Base-by-base conservation (phyloP, 1,140 invertebrate species). In the Nilaparvata lugens region DNA sequence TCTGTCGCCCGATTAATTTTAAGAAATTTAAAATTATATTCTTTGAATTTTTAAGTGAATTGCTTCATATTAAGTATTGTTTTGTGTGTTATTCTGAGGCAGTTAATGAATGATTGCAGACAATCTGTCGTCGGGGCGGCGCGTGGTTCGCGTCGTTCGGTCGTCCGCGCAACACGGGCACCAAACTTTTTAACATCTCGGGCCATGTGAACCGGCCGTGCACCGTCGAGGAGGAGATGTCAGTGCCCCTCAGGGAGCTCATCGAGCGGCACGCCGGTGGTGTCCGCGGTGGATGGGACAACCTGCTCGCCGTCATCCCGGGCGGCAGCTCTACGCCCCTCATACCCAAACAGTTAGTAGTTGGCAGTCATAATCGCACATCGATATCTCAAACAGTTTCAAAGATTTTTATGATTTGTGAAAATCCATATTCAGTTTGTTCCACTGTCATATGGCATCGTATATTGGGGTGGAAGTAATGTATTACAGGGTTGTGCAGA, bases 201-300 rank as follows among this genome's bases (percentile, higher is more conserved):
- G 97, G 97, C 0, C 96, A 99, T 75, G 97, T 99, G 0, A 98
- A 98, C 71, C 93, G 87, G 57, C 97, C 97, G 0, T 97, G 94
- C 71, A 99, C 95, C 0, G 97, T 99, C 0, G 97, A 99, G 74
- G 97, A 99, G 72, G 96, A 98, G 77, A 99, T 99, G 97, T 97
- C 95, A 24, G 93, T 99, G 64, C 93, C 96, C 0, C 76, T 99
- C 40, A 93, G 87, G 68, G 95, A 99, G 70, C 75, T 99, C 6
- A 96, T 99, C 63, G 95, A 99, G 75, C 78, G 85, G 57, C 97
- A 99, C 75, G 91, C 91, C 43, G 97, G 97, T 28, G 97, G 95
- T 40, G 91, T 99, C 2, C 87, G 84, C 63, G 97, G 97, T 7
- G 97, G 97, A 25, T 99, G 97, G 97, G 96, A 99, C 72, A 99